Percentiles rank a stretch among this genome's conserved stretches.
phyloP scores from a whole-genome alignment of 2,888 invertebrate genomes.

The Tanypteryx hageni region DNA sequence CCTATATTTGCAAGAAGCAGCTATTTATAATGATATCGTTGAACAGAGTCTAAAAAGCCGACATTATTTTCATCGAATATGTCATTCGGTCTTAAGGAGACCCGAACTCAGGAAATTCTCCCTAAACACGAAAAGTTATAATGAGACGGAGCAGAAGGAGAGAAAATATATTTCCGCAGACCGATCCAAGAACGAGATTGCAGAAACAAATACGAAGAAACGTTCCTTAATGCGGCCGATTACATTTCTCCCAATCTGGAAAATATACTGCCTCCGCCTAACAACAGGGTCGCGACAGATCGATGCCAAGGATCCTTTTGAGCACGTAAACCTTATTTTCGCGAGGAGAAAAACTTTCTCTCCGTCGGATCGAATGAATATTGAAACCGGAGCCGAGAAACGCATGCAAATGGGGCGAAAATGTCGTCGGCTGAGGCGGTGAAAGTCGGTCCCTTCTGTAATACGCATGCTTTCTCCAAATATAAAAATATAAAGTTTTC shows the following conservation, averaged over 20 bases:
- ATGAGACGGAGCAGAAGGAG: background rate
- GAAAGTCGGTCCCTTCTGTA: background rate
- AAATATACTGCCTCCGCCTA: background rate
- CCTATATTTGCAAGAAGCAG: too few relatives aligned
- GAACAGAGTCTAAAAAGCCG: background rate
- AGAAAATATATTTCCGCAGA: background rate
- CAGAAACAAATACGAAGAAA: conserved; percentile 31
- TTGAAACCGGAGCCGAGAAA: conserved; percentile 52
- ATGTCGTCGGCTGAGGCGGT: background rate
- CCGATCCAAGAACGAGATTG: conserved; percentile 32
- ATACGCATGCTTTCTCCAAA: background rate
- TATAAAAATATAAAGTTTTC: background rate
- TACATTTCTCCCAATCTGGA: background rate
- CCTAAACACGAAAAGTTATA: background rate
- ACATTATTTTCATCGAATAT: background rate
- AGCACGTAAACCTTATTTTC: conserved; percentile 59
- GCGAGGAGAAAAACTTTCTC: conserved; percentile 34
- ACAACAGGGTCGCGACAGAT: conserved; percentile 5
- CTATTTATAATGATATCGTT: too few relatives aligned
- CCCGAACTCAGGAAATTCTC: background rate
- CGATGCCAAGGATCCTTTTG: conserved; percentile 11
- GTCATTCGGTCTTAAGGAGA: background rate
- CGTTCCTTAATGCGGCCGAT: conserved; percentile 31
- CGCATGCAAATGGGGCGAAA: conserved; percentile 43
- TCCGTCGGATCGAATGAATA: conserved; percentile 45